Base-by-base conservation (phyloP, 2,888 invertebrate genomes). In the Spodoptera littoralis region DNA sequence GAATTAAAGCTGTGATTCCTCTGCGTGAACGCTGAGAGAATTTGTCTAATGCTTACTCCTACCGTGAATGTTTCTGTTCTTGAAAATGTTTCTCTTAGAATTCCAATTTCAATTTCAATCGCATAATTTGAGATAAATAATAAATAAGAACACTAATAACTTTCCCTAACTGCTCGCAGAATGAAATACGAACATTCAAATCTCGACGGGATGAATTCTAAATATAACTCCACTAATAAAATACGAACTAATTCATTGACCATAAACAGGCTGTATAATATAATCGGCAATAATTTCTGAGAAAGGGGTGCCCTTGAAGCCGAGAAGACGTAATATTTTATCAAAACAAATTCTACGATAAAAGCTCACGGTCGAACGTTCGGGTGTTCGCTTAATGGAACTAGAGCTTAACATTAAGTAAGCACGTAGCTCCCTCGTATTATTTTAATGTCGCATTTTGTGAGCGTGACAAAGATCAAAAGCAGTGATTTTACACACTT, bases 371-470 rank as follows among this genome's bases (percentile, higher is more conserved):
- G 66, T 48, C 65, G 62, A 80, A 73, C 59, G 66, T 65, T 77
- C 76, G 65, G 61, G 56, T 55, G 73, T 50, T 80, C 69, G 61
- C 48, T 51, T 79, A 80, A 79, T 80, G 76, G 79, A 80, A 79
- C 73, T 52, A 70, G 59, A 68, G 72, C 67, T 79, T 73, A 68
- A 68, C 68, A 80, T 77, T 72, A 80, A 79, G 77, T 76, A 79
- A 74, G 72, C 72, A 81, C 79, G 75, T 76, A 72, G 55, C 67
- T 57, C 72, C 51, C 63, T 75, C 73, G 71, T 80, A 80, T 82
- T 81, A 81, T 80, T 82, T 77, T 80, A 83, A 79, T 74, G 77
- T 73, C 68, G 67, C 80, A 75, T 77, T 76, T 71, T 67, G 70
- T 53, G 68, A 67, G 69, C 80, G 84, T 80, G 80, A 78, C 73